Base-by-base conservation (phyloP, 2,797 vertebrate genomes). In the Adelosebastes latens region DNA sequence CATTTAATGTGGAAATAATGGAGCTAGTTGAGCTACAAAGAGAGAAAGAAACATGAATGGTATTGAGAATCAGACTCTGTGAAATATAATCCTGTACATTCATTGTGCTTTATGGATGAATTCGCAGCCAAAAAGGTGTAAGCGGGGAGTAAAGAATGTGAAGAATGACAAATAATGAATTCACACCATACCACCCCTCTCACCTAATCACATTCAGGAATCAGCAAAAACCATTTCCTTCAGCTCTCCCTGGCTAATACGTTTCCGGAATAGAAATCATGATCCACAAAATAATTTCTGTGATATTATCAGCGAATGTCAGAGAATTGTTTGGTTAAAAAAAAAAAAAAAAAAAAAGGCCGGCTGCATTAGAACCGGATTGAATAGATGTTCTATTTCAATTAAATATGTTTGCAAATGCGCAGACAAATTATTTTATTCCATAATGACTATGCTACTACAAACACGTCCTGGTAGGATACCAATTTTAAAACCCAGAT, bases 91-190 rank as follows among this genome's bases (percentile, higher is more conserved):
- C 59, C 32, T 64, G 32, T 64, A 56, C 31, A 71, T 73, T 72
- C 25, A 67, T 70, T 73, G n/a, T 71, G 58, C 78, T 66, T 73
- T 49, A 55, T 71, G 66, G 72, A 55, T 7, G 27, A 64, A 61
- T 69, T 81, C 63, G 25, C 64, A 63, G 56, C 32, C 36, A 36
- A 29, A 46, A 42, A 36, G 61, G 66, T 79, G 49, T 64, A 80
- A 49, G 52, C 77, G 63, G 62, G 56, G 73, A 67, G 70, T 58
- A 55, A 77, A 68, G 76, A 36, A 77, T 79, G 80, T 80, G 88
- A 87, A 89, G 87, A 73, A 79, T 83, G 84, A 88, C 90, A 88
- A 87, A 90, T 93, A 91, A 94, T 92, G 90, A 92, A 92, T 92
- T 92, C 82, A 55, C 77, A 79, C 69, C 85, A 34, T 39, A 72